phyloP scores from a whole-genome alignment of 1,140 invertebrate genomes.

The Drosophila pseudoobscura region DNA sequence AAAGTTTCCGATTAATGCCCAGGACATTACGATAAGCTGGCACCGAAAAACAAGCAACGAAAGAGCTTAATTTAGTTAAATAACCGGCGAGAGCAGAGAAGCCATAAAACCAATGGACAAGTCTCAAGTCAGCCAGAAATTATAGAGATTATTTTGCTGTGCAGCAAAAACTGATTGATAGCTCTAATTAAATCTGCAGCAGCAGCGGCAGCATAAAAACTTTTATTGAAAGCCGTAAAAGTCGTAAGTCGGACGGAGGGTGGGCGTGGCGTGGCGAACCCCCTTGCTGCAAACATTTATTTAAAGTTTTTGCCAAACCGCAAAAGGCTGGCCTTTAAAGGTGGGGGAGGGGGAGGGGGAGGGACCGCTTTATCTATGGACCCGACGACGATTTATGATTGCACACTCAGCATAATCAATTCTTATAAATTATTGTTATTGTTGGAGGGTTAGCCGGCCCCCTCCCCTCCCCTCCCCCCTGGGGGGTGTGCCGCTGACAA shows the following conservation, averaged over 20 bases:
- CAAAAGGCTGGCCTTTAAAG: constrained; percentile 61
- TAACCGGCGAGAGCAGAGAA: constrained; percentile 1
- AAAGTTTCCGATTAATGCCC: not conserved
- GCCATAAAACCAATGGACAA: constrained; percentile 23
- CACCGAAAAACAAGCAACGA: not conserved
- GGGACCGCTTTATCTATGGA: constrained; percentile 44
- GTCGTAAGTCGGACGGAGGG: constrained; percentile 1
- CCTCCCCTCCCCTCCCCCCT: constrained; percentile 1
- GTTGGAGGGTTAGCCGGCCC: constrained; percentile 51
- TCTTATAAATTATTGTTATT: constrained; percentile 81
- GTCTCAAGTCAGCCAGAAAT: constrained; percentile 39
- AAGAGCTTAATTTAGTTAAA: constrained; percentile 16
- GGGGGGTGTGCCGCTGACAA: constrained; percentile 52
- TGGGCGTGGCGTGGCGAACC: not conserved
- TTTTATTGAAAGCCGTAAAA: constrained; percentile 72
- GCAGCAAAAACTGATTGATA: constrained; percentile 61
- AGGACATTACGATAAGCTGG: too few species aligned
- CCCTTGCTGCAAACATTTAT: constrained; percentile 36
- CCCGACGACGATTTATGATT: constrained; percentile 68
- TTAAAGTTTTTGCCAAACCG: constrained; percentile 61
- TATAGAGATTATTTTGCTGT: constrained; percentile 56
- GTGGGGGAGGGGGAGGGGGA: not conserved
- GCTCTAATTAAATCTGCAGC: constrained; percentile 71
- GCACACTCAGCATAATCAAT: constrained; percentile 80
- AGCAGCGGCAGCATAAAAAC: constrained; percentile 47